A percentile compares a stretch with the other conserved stretches of the same genome.
Evolutionary conservation across 2,113 vertebrate genomes (phyloP).

Genomic region (Podarcis muralis): DNA sequence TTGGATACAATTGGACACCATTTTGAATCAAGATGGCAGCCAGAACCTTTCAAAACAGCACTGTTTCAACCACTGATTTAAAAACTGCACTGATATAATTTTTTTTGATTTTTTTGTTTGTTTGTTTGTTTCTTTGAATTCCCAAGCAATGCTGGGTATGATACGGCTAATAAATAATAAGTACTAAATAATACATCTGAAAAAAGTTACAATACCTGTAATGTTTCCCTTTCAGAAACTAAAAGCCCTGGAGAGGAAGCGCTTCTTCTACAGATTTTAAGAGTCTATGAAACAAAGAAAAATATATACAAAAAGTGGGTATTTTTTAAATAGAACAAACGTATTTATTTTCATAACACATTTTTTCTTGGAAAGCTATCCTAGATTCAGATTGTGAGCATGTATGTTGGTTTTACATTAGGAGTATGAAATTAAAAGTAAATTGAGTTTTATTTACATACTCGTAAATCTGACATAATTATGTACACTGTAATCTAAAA

Average conservation of each 20-base stretch:
- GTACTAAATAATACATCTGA: neutral
- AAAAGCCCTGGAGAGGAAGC: conserved; percentile 23
- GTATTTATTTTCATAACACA: neutral
- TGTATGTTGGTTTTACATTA: neutral
- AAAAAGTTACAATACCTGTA: conserved; percentile 40
- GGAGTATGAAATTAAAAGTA: neutral
- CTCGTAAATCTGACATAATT: neutral
- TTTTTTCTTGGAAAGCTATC: neutral
- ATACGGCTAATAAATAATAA: too few species aligned
- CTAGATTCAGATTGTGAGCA: neutral
- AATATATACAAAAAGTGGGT: neutral
- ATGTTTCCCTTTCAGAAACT: neutral
- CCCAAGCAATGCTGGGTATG: too few species aligned
- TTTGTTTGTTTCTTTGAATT: too few species aligned
- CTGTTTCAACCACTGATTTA: too few species aligned
- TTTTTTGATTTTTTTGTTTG: too few species aligned
- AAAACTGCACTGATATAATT: too few species aligned
- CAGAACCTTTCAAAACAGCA: too few species aligned
- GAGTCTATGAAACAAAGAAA: conserved; percentile 33
- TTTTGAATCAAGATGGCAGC: too few species aligned
- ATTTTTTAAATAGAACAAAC: neutral
- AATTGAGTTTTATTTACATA: neutral
- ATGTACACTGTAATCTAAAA: neutral
- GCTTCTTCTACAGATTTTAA: conserved; percentile 10
- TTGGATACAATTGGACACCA: too few species aligned